Evolutionary conservation across 1,140 invertebrate genomes (phyloP).

Genomic region (Lepidurus packardi): DNA sequence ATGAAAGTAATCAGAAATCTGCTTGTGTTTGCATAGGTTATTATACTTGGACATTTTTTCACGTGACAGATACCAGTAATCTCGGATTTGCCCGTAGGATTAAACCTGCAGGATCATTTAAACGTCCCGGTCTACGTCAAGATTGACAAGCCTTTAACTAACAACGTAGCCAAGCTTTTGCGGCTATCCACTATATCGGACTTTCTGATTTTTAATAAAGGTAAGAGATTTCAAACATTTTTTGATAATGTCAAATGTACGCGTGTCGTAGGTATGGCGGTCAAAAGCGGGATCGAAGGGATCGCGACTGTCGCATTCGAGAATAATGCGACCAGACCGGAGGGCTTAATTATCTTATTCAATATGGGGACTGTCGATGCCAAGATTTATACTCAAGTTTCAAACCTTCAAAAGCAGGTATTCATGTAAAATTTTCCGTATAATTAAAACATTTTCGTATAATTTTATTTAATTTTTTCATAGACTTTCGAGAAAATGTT

Average conservation of each 20-base stretch:
- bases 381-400: constrained; percentile 55
- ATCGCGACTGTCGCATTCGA: constrained; percentile 46
- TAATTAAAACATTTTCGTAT: not conserved
- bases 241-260: not conserved
- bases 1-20: not conserved
- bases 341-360: constrained; percentile 57
- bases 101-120: constrained; percentile 65
- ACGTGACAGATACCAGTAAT: constrained; percentile 47
- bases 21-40: not conserved
- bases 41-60: not conserved
- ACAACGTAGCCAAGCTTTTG: constrained; percentile 58
- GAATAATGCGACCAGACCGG: constrained; percentile 29
- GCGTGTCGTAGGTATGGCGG: not conserved
- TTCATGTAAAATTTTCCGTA: constrained; percentile 29
- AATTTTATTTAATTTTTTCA: constrained; percentile 35
- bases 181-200: constrained; percentile 52
- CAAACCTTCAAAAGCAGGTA: constrained; percentile 59
- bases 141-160: constrained; percentile 54
- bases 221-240: constrained; percentile 42
- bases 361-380: constrained; percentile 62
- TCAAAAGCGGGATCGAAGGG: constrained; percentile 51
- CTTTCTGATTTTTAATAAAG: constrained; percentile 55
- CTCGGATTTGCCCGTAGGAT: constrained; percentile 53
- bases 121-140: constrained; percentile 62
- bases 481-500: constrained; percentile 59